Percentiles rank a stretch among this genome's conserved stretches.
Evolutionary conservation across 2,797 vertebrate species (phyloP).

Genomic region (Anomalospiza imberbis): DNA sequence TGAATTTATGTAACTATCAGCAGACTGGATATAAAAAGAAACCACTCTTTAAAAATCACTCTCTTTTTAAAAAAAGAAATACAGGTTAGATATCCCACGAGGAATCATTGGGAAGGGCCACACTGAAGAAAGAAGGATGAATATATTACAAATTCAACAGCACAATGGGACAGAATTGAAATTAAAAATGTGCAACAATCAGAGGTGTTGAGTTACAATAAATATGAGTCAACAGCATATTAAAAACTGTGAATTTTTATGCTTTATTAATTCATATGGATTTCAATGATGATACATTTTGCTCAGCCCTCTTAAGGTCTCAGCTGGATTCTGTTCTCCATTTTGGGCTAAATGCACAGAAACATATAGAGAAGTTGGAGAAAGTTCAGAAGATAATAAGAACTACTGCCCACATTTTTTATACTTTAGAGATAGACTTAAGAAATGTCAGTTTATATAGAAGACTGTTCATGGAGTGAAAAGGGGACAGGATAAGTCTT

Average conservation of each 20-base stretch:
- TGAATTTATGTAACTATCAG: constrained; percentile 44
- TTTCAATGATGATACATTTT: neutral
- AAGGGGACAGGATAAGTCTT: neutral
- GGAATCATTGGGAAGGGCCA: neutral
- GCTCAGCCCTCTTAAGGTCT: neutral
- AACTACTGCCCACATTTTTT: neutral
- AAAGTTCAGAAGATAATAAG: neutral
- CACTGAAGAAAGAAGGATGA: neutral
- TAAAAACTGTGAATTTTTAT: neutral
- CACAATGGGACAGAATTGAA: neutral
- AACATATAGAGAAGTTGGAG: neutral
- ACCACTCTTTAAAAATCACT: neutral
- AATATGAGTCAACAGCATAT: neutral
- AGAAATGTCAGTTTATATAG: neutral
- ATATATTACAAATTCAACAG: neutral
- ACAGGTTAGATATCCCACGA: neutral
- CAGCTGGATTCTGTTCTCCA: neutral
- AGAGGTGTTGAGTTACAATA: neutral
- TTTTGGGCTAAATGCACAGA: neutral
- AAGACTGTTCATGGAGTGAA: neutral
- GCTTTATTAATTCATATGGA: neutral
- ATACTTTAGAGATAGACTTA: neutral
- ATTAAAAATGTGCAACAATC: neutral
- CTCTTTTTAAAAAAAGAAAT: neutral
- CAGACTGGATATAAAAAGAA: constrained; percentile 50